phyloP scores from a whole-genome alignment of 2,888 invertebrate genomes.

The Thymelicus lineola region DNA sequence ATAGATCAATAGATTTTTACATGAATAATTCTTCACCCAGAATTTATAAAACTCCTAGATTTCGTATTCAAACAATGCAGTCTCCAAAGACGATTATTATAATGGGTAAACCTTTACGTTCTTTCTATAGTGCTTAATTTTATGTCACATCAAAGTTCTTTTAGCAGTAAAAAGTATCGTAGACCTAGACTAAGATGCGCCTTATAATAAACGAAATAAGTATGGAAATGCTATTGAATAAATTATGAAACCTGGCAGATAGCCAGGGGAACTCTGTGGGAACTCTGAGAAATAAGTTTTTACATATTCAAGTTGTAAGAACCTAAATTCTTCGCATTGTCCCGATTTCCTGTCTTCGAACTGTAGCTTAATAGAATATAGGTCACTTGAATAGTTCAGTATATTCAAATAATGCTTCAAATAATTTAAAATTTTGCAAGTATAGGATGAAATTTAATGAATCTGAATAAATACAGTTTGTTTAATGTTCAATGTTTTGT shows the following conservation, averaged over 20 bases:
- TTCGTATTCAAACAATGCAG: no score
- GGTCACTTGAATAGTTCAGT: neutral
- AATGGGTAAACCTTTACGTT: no score
- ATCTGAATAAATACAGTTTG: no score
- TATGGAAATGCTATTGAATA: constrained; percentile 7
- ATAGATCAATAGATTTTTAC: no score
- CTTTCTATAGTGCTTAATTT: neutral
- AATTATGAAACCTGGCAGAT: constrained; percentile 11
- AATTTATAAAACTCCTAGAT: no score
- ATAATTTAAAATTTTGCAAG: no score
- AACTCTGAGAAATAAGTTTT: constrained; percentile 3
- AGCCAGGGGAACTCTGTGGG: neutral
- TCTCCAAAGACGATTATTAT: no score
- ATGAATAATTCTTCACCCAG: no score
- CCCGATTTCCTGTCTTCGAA: constrained; percentile 5
- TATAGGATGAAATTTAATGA: no score
- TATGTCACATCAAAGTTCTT: neutral
- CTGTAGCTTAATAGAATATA: constrained; percentile 5
- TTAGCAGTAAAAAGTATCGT: neutral
- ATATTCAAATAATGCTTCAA: neutral
- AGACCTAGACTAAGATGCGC: neutral
- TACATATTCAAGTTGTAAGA: neutral
- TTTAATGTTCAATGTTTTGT: no score
- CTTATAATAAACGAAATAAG: neutral
- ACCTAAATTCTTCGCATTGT: constrained; percentile 1